Conservation (phyloP, 2,113 vertebrate genomes). For the Illadopsis cleaveri region DNA sequence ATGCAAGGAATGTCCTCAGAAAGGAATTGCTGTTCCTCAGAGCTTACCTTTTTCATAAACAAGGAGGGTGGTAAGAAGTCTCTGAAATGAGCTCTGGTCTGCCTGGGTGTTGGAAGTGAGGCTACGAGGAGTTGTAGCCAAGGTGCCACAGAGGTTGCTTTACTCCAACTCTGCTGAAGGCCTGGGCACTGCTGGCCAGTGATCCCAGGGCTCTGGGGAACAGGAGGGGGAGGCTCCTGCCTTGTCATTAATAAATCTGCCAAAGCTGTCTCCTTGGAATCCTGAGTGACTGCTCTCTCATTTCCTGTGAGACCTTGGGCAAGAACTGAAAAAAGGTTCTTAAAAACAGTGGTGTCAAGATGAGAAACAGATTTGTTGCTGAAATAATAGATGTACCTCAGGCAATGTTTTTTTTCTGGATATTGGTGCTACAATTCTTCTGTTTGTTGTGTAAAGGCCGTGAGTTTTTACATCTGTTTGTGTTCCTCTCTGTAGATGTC, state of each 20-base stretch:
- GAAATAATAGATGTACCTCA: background rate
- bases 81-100: background rate
- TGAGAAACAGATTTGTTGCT: background rate
- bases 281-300: background rate
- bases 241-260: background rate
- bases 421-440: background rate
- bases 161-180: background rate
- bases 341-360: background rate
- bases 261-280: background rate
- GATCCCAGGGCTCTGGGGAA: background rate
- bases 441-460: background rate
- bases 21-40: background rate
- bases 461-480: background rate
- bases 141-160: background rate
- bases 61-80: background rate
- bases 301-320: background rate
- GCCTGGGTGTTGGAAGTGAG: background rate
- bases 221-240: background rate
- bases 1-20: background rate
- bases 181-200: background rate
- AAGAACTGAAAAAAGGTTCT: background rate
- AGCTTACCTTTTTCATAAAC: background rate
- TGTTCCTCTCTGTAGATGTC: conserved; percentile 71
- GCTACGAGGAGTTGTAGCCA: rapidly evolving
- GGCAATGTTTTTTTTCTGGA: background rate